Conservation (phyloP, 1,140 invertebrate species). For the Sogatella furcifera region DNA sequence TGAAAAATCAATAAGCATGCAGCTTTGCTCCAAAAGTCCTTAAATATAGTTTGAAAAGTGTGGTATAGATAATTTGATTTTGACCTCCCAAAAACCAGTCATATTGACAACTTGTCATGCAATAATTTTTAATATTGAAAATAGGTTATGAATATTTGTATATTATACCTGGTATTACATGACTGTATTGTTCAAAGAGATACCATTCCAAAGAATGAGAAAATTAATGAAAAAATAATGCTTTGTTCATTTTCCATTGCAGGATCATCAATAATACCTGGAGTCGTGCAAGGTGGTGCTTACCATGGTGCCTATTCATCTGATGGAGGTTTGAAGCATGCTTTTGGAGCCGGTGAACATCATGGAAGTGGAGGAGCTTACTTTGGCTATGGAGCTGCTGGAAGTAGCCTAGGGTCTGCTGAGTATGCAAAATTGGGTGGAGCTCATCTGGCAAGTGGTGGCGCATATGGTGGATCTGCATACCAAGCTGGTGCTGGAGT, state of each 20-base stretch:
- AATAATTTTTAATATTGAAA: no score
- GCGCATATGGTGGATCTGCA: not conserved
- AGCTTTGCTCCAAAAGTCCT: no score
- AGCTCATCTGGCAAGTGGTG: not conserved
- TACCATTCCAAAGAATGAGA: no score
- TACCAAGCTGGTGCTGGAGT: constrained; percentile 7
- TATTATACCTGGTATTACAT: no score
- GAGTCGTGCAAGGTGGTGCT: constrained; percentile 19
- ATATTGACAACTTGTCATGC: no score
- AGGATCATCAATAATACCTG: not conserved
- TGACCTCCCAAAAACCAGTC: no score
- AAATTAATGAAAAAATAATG: not conserved
- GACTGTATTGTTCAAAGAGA: no score
- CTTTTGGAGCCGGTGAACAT: constrained; percentile 3
- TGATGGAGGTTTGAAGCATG: constrained; percentile 14
- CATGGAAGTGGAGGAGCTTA: constrained; percentile 2
- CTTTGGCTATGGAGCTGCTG: constrained; percentile 11
- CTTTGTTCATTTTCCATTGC: not conserved
- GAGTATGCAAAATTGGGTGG: constrained; percentile 12
- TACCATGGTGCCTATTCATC: constrained; percentile 14
- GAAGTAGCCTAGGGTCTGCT: constrained; percentile 14
- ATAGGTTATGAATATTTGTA: no score
- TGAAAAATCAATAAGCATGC: no score
- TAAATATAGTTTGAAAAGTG: no score
- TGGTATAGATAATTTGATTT: no score